Conservation (phyloP, 2,113 vertebrate species). For the Onychostruthus taczanowskii region DNA sequence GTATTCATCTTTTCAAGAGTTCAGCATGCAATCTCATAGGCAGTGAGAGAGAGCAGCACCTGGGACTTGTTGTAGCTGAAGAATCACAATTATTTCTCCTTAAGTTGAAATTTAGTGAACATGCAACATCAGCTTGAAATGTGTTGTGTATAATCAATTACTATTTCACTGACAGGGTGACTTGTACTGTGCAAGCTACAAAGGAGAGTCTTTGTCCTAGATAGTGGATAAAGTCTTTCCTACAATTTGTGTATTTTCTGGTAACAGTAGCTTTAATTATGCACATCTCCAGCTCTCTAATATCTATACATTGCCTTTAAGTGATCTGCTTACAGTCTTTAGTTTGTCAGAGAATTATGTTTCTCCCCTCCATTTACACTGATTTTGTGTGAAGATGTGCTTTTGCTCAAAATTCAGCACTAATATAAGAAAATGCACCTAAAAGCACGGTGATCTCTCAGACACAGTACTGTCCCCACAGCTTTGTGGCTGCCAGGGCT, state of each 20-base stretch:
- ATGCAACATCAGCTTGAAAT: neutral
- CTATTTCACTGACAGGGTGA: neutral
- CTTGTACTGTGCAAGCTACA: neutral
- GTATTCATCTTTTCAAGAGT: neutral
- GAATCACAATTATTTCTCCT: neutral
- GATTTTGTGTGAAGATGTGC: neutral
- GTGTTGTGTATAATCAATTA: neutral
- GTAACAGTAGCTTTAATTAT: neutral
- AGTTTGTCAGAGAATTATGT: neutral
- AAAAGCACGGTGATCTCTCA: neutral
- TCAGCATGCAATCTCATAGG: neutral
- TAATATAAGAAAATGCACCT: neutral
- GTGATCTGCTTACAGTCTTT: neutral
- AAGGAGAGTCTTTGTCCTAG: neutral
- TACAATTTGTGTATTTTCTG: neutral
- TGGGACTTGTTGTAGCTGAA: neutral
- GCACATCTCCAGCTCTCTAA: neutral
- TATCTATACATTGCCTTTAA: neutral
- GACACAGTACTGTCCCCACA: neutral
- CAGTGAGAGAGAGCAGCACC: neutral
- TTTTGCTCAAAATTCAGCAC: neutral
- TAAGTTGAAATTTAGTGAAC: neutral
- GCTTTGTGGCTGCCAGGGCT: neutral
- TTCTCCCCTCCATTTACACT: neutral
- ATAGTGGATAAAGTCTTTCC: neutral